These are phyloP conservation scores for Hoplostethus atlanticus DNA, from an alignment of 2,797 vertebrate species.

Conservation along the genomic window DNA sequence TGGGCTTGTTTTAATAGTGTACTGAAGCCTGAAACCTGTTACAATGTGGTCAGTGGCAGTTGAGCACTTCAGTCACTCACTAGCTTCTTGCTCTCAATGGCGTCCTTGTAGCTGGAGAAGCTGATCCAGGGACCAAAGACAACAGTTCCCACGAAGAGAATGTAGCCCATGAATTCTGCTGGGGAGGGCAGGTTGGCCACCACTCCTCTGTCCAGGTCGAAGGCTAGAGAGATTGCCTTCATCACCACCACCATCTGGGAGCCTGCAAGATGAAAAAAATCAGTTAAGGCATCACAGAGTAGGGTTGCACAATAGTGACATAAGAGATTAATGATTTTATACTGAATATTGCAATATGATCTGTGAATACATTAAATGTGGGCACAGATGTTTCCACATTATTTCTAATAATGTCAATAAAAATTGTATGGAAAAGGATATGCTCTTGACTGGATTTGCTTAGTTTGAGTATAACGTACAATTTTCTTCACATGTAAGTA, in stretches of 20 bases:
- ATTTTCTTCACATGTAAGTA: too few species aligned
- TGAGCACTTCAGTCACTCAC: slow-evolving; percentile 73
- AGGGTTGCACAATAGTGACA: too few species aligned
- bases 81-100: slow-evolving; percentile 84
- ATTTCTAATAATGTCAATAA: too few species aligned
- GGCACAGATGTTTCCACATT: too few species aligned
- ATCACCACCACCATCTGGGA: slow-evolving; percentile 96
- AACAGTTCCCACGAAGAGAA: slow-evolving; percentile 92
- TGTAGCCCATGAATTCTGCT: slow-evolving; percentile 91
- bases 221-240: slow-evolving; percentile 93
- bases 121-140: slow-evolving; percentile 95
- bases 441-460: too few species aligned
- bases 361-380: too few species aligned
- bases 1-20: too few species aligned
- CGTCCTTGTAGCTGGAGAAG: slow-evolving; percentile 87
- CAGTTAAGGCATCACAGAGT: not conserved
- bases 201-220: slow-evolving; percentile 89
- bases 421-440: too few species aligned
- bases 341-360: too few species aligned
- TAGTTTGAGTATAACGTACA: too few species aligned
- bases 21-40: too few species aligned
- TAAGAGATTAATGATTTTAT: too few species aligned
- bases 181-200: slow-evolving; percentile 81
- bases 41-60: not conserved
- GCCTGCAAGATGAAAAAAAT: slow-evolving; percentile 72